Evolutionary conservation across 2,797 vertebrate species (phyloP).

Genomic region (Acanthurus leucopareius): DNA sequence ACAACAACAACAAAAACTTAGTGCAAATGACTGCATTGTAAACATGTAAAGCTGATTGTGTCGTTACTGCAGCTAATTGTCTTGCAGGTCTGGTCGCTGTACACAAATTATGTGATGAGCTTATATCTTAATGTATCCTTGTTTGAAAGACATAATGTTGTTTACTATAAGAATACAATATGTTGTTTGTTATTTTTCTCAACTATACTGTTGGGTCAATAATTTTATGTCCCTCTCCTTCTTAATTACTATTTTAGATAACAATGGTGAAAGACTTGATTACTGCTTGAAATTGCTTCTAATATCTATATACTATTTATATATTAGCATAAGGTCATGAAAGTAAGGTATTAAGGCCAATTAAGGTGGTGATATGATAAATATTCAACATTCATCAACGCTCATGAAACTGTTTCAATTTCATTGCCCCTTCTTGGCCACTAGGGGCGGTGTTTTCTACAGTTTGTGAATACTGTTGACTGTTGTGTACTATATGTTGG

Average conservation of each 20-base stretch:
- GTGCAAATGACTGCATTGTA: conserved; percentile 5
- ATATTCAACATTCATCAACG: too few relatives aligned
- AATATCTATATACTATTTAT: background rate
- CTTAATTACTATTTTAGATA: background rate
- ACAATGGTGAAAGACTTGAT: background rate
- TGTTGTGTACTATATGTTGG: background rate
- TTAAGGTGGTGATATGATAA: too few relatives aligned
- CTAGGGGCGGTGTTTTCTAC: conserved; percentile 53
- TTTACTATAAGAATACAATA: background rate
- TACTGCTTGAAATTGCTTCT: background rate
- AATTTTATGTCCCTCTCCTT: background rate
- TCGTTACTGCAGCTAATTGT: too few relatives aligned
- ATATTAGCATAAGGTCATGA: too few relatives aligned
- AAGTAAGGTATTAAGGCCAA: too few relatives aligned
- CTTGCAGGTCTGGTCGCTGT: background rate
- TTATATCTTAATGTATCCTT: background rate
- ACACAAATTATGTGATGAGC: background rate
- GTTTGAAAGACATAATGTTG: background rate
- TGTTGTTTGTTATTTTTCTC: background rate
- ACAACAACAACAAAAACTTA: background rate
- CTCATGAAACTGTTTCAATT: background rate
- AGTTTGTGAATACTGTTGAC: conserved; percentile 17
- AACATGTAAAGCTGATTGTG: background rate
- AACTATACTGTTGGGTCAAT: background rate
- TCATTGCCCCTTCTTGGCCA: conserved; percentile 25